Evolutionary conservation across 2,113 vertebrate species (phyloP).

Genomic region (Diadophis punctatus): DNA sequence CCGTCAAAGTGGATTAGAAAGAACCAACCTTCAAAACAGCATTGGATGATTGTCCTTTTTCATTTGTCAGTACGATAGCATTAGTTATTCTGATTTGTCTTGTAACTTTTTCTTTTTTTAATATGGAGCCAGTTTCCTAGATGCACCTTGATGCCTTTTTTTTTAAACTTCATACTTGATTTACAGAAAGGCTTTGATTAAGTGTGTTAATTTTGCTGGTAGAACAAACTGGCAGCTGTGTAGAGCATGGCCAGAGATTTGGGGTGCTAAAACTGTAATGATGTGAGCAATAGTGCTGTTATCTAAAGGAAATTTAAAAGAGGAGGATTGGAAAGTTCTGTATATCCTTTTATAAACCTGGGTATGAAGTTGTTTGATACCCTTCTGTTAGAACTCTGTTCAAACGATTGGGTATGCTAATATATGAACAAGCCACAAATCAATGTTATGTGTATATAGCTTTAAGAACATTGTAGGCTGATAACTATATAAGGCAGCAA

Average conservation of each 20-base stretch:
- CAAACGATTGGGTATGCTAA: too few species aligned
- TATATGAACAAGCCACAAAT: too few species aligned
- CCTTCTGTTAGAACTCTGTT: too few species aligned
- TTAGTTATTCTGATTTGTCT: background rate
- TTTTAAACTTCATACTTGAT: background rate
- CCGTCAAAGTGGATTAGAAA: background rate
- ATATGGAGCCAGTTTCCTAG: background rate
- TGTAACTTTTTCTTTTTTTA: background rate
- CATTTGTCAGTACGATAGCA: background rate
- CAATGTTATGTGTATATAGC: too few species aligned
- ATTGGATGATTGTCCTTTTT: background rate
- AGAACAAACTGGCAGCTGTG: too few species aligned
- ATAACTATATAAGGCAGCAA: too few species aligned
- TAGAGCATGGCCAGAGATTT: background rate
- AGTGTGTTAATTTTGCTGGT: background rate
- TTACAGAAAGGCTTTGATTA: background rate
- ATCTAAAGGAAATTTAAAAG: background rate
- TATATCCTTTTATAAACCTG: background rate
- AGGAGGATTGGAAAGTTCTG: background rate
- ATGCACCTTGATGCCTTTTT: background rate
- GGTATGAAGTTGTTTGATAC: background rate
- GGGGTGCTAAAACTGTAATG: background rate
- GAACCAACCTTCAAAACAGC: background rate
- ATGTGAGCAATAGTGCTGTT: background rate
- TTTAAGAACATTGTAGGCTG: too few species aligned